Evolutionary conservation across 2,113 vertebrate species (phyloP).

Genomic region (Calyptomena viridis): DNA sequence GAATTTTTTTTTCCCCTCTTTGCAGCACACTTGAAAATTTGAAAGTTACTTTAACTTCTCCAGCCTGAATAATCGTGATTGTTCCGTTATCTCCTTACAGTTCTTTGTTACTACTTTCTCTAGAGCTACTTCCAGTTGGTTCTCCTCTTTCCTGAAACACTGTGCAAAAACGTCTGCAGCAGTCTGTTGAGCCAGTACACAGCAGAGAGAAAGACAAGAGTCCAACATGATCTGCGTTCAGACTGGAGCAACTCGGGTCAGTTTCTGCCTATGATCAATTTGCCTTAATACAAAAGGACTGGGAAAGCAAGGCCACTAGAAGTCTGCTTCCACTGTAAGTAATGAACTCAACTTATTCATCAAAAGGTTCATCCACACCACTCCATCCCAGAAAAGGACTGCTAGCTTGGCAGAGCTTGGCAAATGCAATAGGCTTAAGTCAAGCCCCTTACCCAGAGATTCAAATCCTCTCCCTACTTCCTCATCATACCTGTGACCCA

Average conservation of each 20-base stretch:
- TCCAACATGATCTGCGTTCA: background rate
- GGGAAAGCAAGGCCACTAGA: background rate
- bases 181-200: background rate
- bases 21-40: background rate
- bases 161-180: background rate
- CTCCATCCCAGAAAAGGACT: background rate
- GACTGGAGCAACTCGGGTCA: background rate
- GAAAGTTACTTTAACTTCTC: background rate
- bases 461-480: background rate
- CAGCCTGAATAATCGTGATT: background rate
- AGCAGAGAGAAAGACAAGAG: background rate
- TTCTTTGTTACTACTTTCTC: background rate
- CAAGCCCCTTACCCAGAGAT: background rate
- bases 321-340: background rate
- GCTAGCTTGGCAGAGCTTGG: background rate
- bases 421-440: background rate
- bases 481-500: background rate
- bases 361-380: background rate
- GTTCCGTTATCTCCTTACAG: background rate
- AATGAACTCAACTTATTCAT: background rate
- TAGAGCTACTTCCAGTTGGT: background rate
- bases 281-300: background rate
- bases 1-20: background rate
- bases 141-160: background rate
- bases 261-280: background rate